Evolutionary conservation across 2,113 vertebrate species (phyloP).

Genomic region (Platycercus adscitus): DNA sequence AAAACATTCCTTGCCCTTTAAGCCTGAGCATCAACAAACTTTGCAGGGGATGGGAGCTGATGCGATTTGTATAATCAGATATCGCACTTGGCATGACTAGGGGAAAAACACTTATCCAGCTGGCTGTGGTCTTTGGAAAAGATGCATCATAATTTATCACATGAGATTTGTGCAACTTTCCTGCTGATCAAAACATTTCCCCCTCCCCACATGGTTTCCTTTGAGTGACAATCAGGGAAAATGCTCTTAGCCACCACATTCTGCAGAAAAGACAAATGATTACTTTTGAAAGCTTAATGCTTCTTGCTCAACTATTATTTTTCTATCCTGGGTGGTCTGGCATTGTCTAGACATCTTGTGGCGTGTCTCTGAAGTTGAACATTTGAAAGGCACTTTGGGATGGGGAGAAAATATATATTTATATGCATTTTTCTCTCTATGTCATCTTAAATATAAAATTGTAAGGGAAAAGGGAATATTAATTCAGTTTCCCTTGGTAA

Average conservation of each 20-base stretch:
- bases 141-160: constrained; percentile 58
- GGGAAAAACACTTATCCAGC: constrained; percentile 55
- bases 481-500: background rate
- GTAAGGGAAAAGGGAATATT: background rate
- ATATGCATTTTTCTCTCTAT: background rate
- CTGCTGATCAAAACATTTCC: constrained; percentile 49
- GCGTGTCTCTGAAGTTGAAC: background rate
- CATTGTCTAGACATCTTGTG: background rate
- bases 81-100: constrained; percentile 30
- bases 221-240: background rate
- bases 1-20: constrained; percentile 26
- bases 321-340: background rate
- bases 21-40: background rate
- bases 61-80: constrained; percentile 42
- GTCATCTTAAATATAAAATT: background rate
- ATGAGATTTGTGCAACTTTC: constrained; percentile 55
- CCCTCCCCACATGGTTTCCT: background rate
- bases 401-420: background rate
- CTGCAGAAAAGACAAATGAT: background rate
- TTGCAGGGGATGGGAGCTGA: constrained; percentile 19
- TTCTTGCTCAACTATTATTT: constrained; percentile 25
- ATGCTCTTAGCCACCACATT: constrained; percentile 21
- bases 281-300: constrained; percentile 17
- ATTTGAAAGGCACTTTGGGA: background rate
- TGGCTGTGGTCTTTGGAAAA: constrained; percentile 64